phyloP scores from a whole-genome alignment of 2,888 invertebrate species.

The Drosophila affinis region DNA sequence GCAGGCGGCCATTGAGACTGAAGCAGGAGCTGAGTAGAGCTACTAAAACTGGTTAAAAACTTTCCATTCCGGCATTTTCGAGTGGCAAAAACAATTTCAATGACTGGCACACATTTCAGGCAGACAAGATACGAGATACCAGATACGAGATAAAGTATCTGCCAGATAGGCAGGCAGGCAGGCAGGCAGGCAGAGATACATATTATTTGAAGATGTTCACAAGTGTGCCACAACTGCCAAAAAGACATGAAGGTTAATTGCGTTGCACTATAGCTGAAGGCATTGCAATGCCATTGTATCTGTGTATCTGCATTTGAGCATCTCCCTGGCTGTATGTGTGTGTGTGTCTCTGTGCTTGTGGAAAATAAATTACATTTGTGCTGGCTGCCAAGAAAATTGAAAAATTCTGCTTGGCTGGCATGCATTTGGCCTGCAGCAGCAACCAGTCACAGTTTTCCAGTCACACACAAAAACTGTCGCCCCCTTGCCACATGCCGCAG shows the following conservation, averaged over 20 bases:
- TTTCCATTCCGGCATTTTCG: conserved; percentile 31
- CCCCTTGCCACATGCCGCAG: background rate
- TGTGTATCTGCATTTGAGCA: conserved; percentile 6
- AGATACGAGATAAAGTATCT: no score
- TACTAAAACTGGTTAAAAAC: conserved; percentile 36
- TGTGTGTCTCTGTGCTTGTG: conserved; percentile 12
- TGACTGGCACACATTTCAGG: conserved; percentile 27
- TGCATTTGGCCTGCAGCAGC: conserved; percentile 51
- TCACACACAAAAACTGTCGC: conserved; percentile 26
- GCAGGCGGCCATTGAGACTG: conserved; percentile 63
- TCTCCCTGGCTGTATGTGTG: background rate
- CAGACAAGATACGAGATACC: background rate
- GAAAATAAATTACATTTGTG: conserved; percentile 71
- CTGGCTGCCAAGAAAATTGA: conserved; percentile 71
- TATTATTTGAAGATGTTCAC: conserved; percentile 59
- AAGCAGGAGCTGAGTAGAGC: conserved; percentile 1
- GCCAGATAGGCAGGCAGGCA: conserved; percentile 31
- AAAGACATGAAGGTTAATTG: conserved; percentile 78
- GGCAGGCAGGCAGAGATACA: conserved; percentile 28
- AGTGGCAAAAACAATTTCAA: conserved; percentile 42
- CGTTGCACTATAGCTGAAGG: conserved; percentile 53
- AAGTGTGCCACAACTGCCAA: conserved; percentile 71
- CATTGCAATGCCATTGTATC: conserved; percentile 17
- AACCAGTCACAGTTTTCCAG: conserved; percentile 38
- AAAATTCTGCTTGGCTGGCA: conserved; percentile 64